Conservation (phyloP, 2,113 vertebrate genomes). For the Ramphastos sulfuratus region DNA sequence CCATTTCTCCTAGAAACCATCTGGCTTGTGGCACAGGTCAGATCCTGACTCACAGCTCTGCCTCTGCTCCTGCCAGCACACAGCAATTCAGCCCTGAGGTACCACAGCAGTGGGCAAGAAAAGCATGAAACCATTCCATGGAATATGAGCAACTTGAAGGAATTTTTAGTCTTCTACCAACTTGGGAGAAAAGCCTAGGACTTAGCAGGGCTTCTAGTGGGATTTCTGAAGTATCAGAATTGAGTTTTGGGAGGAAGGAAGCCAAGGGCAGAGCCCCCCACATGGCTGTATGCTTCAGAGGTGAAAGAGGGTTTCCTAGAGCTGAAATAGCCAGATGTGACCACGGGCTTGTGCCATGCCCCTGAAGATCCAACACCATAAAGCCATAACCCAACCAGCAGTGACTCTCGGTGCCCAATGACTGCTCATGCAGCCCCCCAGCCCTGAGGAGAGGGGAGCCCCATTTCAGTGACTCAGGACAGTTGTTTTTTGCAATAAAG, state of each 20-base stretch:
- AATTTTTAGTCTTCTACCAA: background rate
- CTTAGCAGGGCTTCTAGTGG: background rate
- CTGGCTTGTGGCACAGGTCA: background rate
- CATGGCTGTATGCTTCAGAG: background rate
- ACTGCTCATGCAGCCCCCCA: rapidly evolving
- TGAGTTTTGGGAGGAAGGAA: background rate
- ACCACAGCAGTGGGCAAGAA: background rate
- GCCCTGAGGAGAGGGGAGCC: background rate
- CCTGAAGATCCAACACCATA: background rate
- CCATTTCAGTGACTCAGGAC: background rate
- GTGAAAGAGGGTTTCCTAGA: background rate
- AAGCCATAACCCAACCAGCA: background rate
- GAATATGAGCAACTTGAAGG: background rate
- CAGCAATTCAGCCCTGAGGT: rapidly evolving
- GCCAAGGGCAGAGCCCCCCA: background rate
- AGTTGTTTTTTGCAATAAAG: background rate
- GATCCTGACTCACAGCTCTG: rapidly evolving
- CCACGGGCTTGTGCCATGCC: background rate
- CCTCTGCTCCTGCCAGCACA: background rate
- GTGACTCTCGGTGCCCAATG: rapidly evolving
- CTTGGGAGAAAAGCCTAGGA: background rate
- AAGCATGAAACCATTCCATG: background rate
- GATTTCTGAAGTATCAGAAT: rapidly evolving
- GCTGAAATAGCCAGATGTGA: background rate
- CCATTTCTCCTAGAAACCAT: background rate